phyloP scores from a whole-genome alignment of 2,888 invertebrate species.

The Cephus pygmeus region DNA sequence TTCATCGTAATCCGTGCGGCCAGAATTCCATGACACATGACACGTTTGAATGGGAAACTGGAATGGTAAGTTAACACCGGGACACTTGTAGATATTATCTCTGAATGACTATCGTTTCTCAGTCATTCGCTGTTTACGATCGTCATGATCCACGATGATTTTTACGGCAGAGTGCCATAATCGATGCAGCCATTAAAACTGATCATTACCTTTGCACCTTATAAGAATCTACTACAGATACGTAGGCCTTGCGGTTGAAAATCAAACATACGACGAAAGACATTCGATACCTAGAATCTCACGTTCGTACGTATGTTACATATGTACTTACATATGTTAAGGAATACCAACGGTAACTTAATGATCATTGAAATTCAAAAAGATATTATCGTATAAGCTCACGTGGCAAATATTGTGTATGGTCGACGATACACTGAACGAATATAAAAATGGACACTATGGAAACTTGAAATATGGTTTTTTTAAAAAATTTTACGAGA shows the following conservation, averaged over 20 bases:
- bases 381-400: background rate
- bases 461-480: background rate
- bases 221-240: background rate
- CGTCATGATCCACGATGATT: background rate
- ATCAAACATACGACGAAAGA: background rate
- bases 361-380: background rate
- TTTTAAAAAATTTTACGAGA: background rate
- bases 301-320: background rate
- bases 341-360: background rate
- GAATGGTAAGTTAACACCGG: slow-evolving; percentile 23
- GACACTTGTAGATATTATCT: background rate
- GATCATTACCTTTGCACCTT: slow-evolving; percentile 11
- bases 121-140: slow-evolving; percentile 1
- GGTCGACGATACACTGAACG: background rate
- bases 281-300: background rate
- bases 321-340: background rate
- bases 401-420: background rate
- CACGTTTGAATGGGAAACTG: slow-evolving; percentile 33
- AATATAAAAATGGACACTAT: background rate
- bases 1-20: background rate
- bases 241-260: background rate
- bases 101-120: background rate
- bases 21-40: slow-evolving; percentile 6
- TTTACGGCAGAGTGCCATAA: slow-evolving; percentile 9
- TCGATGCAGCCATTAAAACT: slow-evolving; percentile 10